phyloP scores from a whole-genome alignment of 2,797 vertebrate species.

The Bothrops alternatus region DNA sequence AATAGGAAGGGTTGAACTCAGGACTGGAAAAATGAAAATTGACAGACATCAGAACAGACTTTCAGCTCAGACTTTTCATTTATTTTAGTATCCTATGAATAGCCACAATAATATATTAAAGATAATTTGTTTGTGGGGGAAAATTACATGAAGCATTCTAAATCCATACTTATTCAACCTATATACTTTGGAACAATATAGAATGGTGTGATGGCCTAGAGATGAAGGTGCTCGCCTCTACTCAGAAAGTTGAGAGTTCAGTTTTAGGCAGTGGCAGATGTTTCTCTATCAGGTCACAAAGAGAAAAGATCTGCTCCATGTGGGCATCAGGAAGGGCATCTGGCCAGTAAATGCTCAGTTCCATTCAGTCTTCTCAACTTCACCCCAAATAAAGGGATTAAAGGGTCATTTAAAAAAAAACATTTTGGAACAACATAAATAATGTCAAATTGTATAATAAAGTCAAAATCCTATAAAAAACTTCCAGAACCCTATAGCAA shows the following conservation, averaged over 20 bases:
- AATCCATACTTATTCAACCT: conserved; percentile 32
- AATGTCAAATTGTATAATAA: conserved; percentile 42
- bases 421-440: conserved; percentile 34
- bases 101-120: conserved; percentile 16
- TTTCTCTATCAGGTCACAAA: neutral
- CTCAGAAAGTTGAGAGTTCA: neutral
- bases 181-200: conserved; percentile 1
- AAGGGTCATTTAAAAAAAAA: neutral
- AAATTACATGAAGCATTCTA: conserved; percentile 24
- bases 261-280: neutral
- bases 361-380: neutral
- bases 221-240: neutral
- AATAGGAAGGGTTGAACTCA: neutral
- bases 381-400: neutral
- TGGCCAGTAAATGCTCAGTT: neutral
- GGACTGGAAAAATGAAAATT: neutral
- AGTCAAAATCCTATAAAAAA: conserved; percentile 25
- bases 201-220: neutral
- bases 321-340: neutral
- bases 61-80: neutral
- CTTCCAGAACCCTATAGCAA: conserved; percentile 35
- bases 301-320: neutral
- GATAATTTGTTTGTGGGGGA: neutral
- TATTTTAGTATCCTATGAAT: conserved; percentile 30
- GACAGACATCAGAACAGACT: neutral